These are phyloP conservation scores for Bucco capensis DNA, from an alignment of 2,113 vertebrate genomes.

Conservation along the genomic window DNA sequence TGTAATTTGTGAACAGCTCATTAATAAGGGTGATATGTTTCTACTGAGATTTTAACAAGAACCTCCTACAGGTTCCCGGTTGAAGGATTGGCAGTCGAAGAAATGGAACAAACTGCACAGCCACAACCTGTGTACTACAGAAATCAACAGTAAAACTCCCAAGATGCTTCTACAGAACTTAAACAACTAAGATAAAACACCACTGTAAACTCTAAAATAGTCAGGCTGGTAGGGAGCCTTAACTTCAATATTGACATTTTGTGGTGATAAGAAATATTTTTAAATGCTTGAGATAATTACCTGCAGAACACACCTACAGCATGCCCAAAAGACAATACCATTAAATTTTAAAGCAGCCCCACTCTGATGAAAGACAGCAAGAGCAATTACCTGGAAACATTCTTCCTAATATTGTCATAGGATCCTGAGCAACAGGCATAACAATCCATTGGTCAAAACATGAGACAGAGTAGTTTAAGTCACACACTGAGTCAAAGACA, in stretches of 20 bases:
- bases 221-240: background rate
- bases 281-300: too few species aligned
- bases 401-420: background rate
- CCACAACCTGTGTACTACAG: accelerated
- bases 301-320: background rate
- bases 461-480: background rate
- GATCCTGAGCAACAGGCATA: background rate
- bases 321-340: background rate
- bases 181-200: background rate
- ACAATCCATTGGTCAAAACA: accelerated
- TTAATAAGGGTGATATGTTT: background rate
- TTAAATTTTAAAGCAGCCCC: background rate
- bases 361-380: background rate
- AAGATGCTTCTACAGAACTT: background rate
- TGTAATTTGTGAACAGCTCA: background rate
- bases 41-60: background rate
- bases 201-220: background rate
- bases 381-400: background rate
- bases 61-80: background rate
- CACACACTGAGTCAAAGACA: background rate
- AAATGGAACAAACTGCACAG: background rate
- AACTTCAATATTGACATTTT: accelerated
- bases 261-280: background rate
- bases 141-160: background rate
- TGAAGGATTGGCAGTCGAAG: background rate